phyloP scores from a whole-genome alignment of 2,888 invertebrate genomes.

The Blastobasis lacticolella region DNA sequence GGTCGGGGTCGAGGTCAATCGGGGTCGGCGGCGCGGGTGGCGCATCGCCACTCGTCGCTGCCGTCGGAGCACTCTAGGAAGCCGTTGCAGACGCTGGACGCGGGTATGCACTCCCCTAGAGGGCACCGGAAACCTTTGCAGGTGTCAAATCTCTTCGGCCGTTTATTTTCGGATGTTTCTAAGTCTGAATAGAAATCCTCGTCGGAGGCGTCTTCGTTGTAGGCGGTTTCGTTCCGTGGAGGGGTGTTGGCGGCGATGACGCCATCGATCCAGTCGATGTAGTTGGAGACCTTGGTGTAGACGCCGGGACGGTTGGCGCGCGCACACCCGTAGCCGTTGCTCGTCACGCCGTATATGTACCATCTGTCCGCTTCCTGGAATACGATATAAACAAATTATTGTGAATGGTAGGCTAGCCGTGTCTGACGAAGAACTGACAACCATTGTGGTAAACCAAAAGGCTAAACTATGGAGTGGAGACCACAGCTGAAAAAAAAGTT shows the following conservation, averaged over 20 bases:
- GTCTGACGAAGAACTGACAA: too few relatives aligned
- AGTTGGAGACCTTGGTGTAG: slow-evolving; percentile 85
- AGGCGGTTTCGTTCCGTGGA: slow-evolving; percentile 26
- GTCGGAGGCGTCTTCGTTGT: slow-evolving; percentile 26
- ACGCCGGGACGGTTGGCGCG: slow-evolving; percentile 85
- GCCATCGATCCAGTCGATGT: slow-evolving; percentile 80
- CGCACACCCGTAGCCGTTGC: slow-evolving; percentile 87
- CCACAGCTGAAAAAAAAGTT: too few relatives aligned
- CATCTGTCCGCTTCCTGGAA: slow-evolving; percentile 62
- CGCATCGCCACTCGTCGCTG: slow-evolving; percentile 80
- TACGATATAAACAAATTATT: background rate
- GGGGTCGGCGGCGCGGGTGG: slow-evolving; percentile 32
- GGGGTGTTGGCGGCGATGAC: slow-evolving; percentile 60
- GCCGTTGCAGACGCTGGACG: slow-evolving; percentile 83
- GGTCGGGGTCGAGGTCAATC: slow-evolving; percentile 37
- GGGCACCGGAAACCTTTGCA: slow-evolving; percentile 84
- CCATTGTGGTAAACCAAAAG: too few relatives aligned
- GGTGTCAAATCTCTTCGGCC: slow-evolving; percentile 41
- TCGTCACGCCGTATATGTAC: slow-evolving; percentile 80
- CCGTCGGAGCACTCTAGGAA: slow-evolving; percentile 85
- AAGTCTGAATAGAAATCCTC: slow-evolving; percentile 57
- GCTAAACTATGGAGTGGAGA: too few relatives aligned
- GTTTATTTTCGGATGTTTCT: slow-evolving; percentile 55
- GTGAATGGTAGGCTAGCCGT: too few relatives aligned
- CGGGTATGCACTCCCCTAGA: slow-evolving; percentile 82